phyloP scores from a whole-genome alignment of 2,113 vertebrate species.

The Indri indri region DNA sequence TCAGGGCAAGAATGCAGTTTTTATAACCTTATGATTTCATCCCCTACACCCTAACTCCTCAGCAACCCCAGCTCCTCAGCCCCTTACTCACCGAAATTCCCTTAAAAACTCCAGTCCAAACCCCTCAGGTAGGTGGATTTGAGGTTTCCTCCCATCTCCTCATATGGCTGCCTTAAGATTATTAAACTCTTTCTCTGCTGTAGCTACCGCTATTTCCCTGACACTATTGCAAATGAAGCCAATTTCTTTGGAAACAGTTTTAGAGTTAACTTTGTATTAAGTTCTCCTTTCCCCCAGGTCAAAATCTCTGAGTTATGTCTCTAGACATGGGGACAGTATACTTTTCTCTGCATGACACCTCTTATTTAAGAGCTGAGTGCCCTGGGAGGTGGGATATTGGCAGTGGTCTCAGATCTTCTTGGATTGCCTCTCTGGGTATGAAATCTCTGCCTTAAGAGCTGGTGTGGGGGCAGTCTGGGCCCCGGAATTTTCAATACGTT shows the following conservation, averaged over 20 bases:
- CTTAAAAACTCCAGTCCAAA: too few species aligned
- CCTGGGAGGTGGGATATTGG: too few species aligned
- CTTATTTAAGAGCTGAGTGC: background rate
- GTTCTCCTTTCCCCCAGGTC: background rate
- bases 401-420: background rate
- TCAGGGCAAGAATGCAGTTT: too few species aligned
- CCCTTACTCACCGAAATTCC: too few species aligned
- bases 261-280: background rate
- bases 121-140: too few species aligned
- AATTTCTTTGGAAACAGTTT: background rate
- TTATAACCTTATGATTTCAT: too few species aligned
- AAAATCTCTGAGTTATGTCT: background rate
- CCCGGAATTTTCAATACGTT: background rate
- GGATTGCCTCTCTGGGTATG: background rate
- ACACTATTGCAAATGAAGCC: background rate
- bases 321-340: background rate
- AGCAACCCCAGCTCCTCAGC: too few species aligned
- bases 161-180: too few species aligned
- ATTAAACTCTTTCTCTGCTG: too few species aligned
- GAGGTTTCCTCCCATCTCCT: too few species aligned
- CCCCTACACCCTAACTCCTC: too few species aligned
- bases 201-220: too few species aligned
- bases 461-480: background rate
- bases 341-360: background rate
- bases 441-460: background rate